Base-by-base conservation (phyloP, 2,888 invertebrate genomes). In the Hetaerina titia region DNA sequence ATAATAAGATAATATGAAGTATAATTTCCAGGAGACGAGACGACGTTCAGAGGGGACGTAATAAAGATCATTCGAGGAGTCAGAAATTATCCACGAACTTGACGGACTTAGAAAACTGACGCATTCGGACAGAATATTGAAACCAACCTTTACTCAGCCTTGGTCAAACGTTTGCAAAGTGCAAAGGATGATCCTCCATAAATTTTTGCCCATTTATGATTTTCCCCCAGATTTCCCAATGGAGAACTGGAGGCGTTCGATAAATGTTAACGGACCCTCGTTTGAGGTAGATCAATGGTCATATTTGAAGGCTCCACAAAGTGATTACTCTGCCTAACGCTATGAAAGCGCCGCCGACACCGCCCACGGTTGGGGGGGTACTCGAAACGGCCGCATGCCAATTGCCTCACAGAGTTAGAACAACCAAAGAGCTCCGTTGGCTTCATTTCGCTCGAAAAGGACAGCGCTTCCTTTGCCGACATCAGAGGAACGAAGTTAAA, bases 171-270 rank as follows among this genome's bases (percentile, higher is more conserved):
- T n/a, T 45, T 5, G 81, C 31, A 31, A 45, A 81, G 31, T 4
- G 81, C 81, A 81, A 81, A 81, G 13, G 81, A 31, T 31, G 4
- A 81, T 81, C 81, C 45, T 45, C 1, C 4, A 1, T 45, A 15
- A 81, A 81, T 31, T 81, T 81, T 25, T 81, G 31, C 81, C 81
- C 81, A 13, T 81, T 81, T 81, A 81, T 81, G 81, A 81, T 31
- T 81, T 81, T 15, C 81, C 81, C 4, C 81, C 31, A 31, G 25
- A 6, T 13, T 81, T 31, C 31, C 2, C 81, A 31, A 7, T 81
- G 81, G 11, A 11, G 13, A 31, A 81, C 81, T 31, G 7, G 25
- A 4, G 81, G 69, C 45, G 19, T 22, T 22, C 69, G 22, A 22
- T 69, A 22, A 17, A 22, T 17, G 15, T 8, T 7, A 69, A 69